Percentiles rank a stretch among this genome's conserved stretches.
These are phyloP conservation scores for Eupelmus urozonus DNA, from an alignment of 2,888 invertebrate species.

Conservation along the genomic window DNA sequence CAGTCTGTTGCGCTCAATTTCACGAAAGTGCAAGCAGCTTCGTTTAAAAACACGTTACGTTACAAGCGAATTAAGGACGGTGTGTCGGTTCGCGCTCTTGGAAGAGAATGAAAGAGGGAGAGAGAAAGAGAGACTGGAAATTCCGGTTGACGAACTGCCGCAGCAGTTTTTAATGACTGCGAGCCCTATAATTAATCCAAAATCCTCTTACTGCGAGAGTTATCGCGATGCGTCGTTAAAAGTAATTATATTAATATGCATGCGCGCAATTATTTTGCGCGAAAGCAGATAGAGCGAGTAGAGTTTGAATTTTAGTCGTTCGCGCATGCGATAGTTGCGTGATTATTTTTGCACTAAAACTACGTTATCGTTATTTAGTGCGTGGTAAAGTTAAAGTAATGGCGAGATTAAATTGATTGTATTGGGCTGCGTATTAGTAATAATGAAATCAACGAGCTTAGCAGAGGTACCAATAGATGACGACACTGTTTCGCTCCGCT, in stretches of 20 bases:
- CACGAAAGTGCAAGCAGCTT: neutral
- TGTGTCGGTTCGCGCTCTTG: constrained; percentile 18
- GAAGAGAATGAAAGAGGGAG: neutral
- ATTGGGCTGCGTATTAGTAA: neutral
- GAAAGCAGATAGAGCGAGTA: neutral
- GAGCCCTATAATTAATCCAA: constrained; percentile 61
- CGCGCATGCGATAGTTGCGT: neutral
- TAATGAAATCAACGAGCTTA: constrained; percentile 34
- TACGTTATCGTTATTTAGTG: neutral
- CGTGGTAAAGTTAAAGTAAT: neutral
- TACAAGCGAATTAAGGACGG: constrained; percentile 15
- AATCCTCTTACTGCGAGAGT: constrained; percentile 59
- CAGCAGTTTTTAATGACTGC: constrained; percentile 43
- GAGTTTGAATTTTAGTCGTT: constrained; percentile 14
- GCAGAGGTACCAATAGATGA: constrained; percentile 44
- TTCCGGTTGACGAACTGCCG: constrained; percentile 53
- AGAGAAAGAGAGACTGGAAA: constrained; percentile 29
- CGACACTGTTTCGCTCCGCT: constrained; percentile 46
- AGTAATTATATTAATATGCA: constrained; percentile 33
- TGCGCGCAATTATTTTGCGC: constrained; percentile 15
- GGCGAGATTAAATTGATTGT: constrained; percentile 20
- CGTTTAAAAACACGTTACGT: constrained; percentile 41
- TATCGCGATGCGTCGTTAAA: constrained; percentile 36
- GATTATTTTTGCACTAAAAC: neutral
- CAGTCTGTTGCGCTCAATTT: constrained; percentile 20